phyloP scores from a whole-genome alignment of 2,113 vertebrate species.

The Platichthys stellatus region DNA sequence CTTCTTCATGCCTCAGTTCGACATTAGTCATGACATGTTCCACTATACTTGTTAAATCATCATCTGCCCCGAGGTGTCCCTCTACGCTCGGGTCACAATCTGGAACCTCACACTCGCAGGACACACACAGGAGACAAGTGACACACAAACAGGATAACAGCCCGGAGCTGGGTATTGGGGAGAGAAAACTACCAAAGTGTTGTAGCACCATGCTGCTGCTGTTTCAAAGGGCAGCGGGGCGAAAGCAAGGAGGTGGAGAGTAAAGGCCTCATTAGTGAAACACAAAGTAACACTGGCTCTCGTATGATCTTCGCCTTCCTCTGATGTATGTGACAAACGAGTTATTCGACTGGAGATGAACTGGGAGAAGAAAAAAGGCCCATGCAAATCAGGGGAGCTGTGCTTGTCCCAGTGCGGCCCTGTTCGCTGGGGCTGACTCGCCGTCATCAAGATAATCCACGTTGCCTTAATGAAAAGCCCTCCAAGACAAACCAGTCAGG shows the following conservation, averaged over 20 bases:
- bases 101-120: conserved; percentile 3
- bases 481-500: conserved; percentile 27
- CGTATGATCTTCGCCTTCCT: conserved; percentile 77
- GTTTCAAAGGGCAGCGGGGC: conserved; percentile 73
- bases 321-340: conserved; percentile 79
- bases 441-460: conserved; percentile 28
- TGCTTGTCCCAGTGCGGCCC: conserved; percentile 44
- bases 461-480: conserved; percentile 41
- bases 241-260: conserved; percentile 63
- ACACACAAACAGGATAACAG: conserved; percentile 48
- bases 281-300: conserved; percentile 72
- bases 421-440: conserved; percentile 16
- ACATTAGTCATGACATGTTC: conserved; percentile 4
- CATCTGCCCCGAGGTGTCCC: conserved; percentile 37
- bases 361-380: conserved; percentile 51
- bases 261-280: conserved; percentile 76
- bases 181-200: conserved; percentile 36
- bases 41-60: conserved; percentile 22
- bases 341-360: conserved; percentile 74
- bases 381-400: conserved; percentile 49
- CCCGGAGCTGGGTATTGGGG: conserved; percentile 27
- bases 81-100: conserved; percentile 17
- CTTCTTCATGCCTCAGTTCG: not conserved
- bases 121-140: conserved; percentile 27
- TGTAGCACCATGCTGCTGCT: conserved; percentile 45